phyloP scores from a whole-genome alignment of 2,888 invertebrate species.

The Terebella lapidaria region DNA sequence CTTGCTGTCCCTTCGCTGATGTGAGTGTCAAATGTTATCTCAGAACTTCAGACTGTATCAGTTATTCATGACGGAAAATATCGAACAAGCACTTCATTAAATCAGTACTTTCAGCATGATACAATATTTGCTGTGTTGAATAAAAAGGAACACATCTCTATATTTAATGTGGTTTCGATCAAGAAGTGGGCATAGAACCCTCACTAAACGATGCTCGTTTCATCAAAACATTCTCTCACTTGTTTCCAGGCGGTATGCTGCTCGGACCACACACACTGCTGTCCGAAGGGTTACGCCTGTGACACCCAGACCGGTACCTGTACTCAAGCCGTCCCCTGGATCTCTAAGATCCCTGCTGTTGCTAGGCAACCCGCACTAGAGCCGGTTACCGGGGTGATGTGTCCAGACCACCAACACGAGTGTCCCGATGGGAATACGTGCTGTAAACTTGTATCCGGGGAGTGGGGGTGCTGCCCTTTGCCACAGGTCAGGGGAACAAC shows the following conservation, averaged over 20 bases:
- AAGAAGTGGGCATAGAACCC: no score
- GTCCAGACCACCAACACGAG: conserved; percentile 18
- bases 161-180: no score
- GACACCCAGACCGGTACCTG: conserved; percentile 4
- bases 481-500: conserved; percentile 20
- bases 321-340: neutral
- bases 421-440: conserved; percentile 23
- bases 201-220: no score
- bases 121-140: no score
- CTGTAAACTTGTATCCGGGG: conserved; percentile 22
- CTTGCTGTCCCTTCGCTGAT: conserved; percentile 43
- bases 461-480: conserved; percentile 38
- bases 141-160: no score
- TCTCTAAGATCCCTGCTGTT: neutral
- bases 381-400: conserved; percentile 15
- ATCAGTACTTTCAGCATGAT: no score
- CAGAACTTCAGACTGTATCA: no score
- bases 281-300: conserved; percentile 33
- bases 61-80: no score
- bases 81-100: no score
- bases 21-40: conserved; percentile 24
- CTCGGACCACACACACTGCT: conserved; percentile 39
- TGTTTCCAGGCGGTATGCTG: conserved; percentile 24
- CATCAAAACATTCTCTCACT: no score
- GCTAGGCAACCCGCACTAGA: neutral